Evolutionary conservation across 1,140 invertebrate genomes (phyloP).

Genomic region (Drosophila mauritiana): DNA sequence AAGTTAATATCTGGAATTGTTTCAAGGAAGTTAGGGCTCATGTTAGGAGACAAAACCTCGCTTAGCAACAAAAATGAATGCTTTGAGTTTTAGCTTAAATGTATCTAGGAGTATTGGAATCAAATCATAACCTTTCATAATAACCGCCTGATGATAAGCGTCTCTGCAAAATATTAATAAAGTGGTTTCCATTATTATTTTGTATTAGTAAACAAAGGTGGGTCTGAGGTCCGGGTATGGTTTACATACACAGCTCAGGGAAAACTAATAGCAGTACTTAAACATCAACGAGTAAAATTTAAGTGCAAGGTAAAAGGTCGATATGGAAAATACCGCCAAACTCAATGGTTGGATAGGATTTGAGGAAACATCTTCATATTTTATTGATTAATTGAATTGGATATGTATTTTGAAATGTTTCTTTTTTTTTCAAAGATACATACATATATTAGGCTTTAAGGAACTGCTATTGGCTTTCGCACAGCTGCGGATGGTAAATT

Average conservation of each 20-base stretch:
- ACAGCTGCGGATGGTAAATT: slow-evolving; percentile 5
- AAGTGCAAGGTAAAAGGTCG: too few species aligned
- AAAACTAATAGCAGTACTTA: slow-evolving; percentile 1
- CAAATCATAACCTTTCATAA: slow-evolving; percentile 85
- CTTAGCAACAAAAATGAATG: slow-evolving; percentile 62
- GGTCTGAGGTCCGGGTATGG: slow-evolving; percentile 19
- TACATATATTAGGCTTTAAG: background rate
- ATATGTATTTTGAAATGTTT: background rate
- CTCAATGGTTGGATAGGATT: too few species aligned
- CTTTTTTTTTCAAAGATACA: background rate
- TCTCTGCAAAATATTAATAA: slow-evolving; percentile 85
- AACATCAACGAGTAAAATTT: background rate
- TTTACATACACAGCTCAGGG: background rate
- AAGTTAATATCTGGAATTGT: slow-evolving; percentile 27
- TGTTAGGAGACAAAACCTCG: slow-evolving; percentile 75
- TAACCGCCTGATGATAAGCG: slow-evolving; percentile 85
- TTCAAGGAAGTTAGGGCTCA: slow-evolving; percentile 74
- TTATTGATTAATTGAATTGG: background rate
- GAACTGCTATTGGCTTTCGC: background rate
- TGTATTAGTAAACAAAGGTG: slow-evolving; percentile 72
- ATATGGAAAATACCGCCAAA: too few species aligned
- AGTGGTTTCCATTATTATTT: slow-evolving; percentile 80
- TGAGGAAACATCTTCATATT: too few species aligned
- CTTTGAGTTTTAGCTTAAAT: slow-evolving; percentile 42
- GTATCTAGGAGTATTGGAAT: slow-evolving; percentile 66